Percentiles rank a stretch among this genome's conserved stretches.
phyloP scores from a whole-genome alignment of 2,113 vertebrate species.

The Microcebus griseorufus region DNA sequence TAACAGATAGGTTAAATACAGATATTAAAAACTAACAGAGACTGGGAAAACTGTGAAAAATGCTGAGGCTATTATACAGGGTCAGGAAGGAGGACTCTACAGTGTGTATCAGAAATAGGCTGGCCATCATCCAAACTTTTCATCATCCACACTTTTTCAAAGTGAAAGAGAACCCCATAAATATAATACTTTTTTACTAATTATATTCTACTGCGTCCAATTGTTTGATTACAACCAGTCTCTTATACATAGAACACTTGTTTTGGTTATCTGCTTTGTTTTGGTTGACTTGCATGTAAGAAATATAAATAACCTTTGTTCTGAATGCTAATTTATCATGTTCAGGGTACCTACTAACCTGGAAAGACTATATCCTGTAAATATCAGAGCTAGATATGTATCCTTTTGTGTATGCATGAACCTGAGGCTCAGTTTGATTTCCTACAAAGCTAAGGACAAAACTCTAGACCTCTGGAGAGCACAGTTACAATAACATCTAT shows the following conservation, averaged over 20 bases:
- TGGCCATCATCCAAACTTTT: neutral
- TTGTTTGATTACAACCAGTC: neutral
- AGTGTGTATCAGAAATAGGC: fast-evolving
- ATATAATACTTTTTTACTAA: neutral
- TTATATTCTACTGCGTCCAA: neutral
- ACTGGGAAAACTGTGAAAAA: neutral
- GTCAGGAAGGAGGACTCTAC: neutral
- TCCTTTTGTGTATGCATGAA: neutral
- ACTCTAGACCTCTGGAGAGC: neutral
- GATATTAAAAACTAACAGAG: neutral
- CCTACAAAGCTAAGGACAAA: neutral
- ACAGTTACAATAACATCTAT: neutral
- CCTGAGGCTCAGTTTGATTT: neutral
- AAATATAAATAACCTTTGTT: neutral
- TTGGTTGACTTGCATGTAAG: neutral
- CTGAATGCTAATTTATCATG: neutral
- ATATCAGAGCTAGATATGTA: neutral
- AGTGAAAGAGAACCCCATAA: neutral
- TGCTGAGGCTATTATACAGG: too few species aligned
- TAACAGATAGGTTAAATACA: neutral
- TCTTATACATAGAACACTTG: neutral
- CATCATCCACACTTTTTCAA: neutral
- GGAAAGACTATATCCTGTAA: neutral
- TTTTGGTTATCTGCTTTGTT: neutral
- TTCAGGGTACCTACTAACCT: neutral